Evolutionary conservation across 2,113 vertebrate genomes (phyloP), one percentile per base, ranked within the genome.

Genomic region (Hippocampus barbouri): DNA sequence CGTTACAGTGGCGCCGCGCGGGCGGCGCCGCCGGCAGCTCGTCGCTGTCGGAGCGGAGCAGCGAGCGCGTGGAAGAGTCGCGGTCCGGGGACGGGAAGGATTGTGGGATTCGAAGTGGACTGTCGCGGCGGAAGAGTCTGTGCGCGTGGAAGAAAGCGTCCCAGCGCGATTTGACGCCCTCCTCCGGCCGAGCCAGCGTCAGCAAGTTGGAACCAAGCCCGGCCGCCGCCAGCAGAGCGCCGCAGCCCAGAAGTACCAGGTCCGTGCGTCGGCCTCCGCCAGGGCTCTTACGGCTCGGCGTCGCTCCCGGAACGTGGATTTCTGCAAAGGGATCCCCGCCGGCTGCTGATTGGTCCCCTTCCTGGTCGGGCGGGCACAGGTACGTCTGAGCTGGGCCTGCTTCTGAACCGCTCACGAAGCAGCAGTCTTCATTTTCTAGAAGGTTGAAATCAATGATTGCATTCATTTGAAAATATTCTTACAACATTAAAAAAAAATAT

Each of bases 301-400:
- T 93, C 0, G 94, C 93, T 73, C 91, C 95, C 0, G 94, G 93
- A 53, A 91, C 89, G 49, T 92, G 94, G 85, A 90, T 90, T 71
- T 93, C 91, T 34, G 92, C 91, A 54, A 90, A 79, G 62, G 87
- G 92, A 80, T 97, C 96, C 11, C 93, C 92, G 15, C 56, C 93
- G 92, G 6, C 92, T 91, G 47, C 83, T 87, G 63, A 34, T 34
- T 91, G 90, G 34, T 86, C 91, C 38, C 95, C 95, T 87, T 93
- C 93, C 74, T 95, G 94, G 90, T 95, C 95, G 1, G 96, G 96
- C 86, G 96, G 93, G 89, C 96, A 95, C 93, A 98, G 96, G 93
- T 98, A 98, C 84, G 97, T 94, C 87, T 95, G 94, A 89, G 91
- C 93, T 72, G 95, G 89, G 27, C 87, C 90, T 0, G 71, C 81